Evolutionary conservation across 2,797 vertebrate species (phyloP), one percentile per base, ranked within the genome.

Genomic region (Scolopax rusticola): DNA sequence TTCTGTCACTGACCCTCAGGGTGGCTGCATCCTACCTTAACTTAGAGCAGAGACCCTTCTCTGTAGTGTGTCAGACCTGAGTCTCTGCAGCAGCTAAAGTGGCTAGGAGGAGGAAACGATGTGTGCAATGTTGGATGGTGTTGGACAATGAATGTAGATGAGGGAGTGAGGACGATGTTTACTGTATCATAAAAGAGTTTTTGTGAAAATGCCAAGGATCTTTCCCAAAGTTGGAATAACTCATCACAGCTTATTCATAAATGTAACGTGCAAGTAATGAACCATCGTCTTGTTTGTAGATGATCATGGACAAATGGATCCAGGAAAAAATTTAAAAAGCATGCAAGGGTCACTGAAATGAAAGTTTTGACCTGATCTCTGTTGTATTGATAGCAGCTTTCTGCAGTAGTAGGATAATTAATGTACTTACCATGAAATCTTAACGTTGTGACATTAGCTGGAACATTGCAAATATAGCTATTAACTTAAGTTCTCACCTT

Each of bases 401-500:
- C 53, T 94, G 82, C 76, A 78, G 33, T 38, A 86, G 75, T 57
- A 82, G 33, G 59, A 30, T 85, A 67, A 91, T 94, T 90, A 86
- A 92, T 61, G 65, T 54, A 64, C 70, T 71, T 53, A 82, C 87
- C n/a, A 28, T 73, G 59, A 82, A 79, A 89, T 79, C 78, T 80
- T 95, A 53, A 89, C 77, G 63, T 85, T 85, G 59, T 92, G 84
- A 85, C 81, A 61, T 57, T 77, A 90, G 23, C 67, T 92, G 88
- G 48, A 90, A 53, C 32, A n/a, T 89, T 94, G 71, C 67, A 94
- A 91, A 90, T 90, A 36, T 21, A 87, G 21, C 74, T 92, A 32
- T 91, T 90, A 86, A 57, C 23, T 64, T 53, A 59, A 89, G 24
- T 77, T 93, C 63, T 82, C 90, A 88, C 74, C 54, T 93, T 94